These are phyloP conservation scores for Myiotriccus ornatus DNA, from an alignment of 2,797 vertebrate species.

Conservation along the genomic window DNA sequence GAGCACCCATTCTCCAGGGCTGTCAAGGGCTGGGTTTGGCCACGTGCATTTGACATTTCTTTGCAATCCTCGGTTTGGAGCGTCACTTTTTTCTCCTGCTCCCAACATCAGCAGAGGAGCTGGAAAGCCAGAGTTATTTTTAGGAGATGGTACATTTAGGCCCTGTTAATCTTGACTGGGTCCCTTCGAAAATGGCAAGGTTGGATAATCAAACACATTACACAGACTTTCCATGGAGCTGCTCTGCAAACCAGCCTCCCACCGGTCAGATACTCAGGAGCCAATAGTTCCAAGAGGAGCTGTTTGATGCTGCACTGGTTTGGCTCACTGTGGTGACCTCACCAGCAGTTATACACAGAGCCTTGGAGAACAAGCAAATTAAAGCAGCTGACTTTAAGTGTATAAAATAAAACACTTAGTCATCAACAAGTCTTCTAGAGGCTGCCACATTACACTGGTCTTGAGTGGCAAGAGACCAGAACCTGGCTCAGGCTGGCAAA, in stretches of 20 bases:
- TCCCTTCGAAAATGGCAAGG: conserved; percentile 25
- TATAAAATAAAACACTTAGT: conserved; percentile 20
- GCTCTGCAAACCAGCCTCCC: not conserved
- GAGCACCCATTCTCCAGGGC: fast-evolving
- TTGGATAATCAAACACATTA: conserved; percentile 33
- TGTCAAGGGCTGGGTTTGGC: not conserved
- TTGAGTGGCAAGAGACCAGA: not conserved
- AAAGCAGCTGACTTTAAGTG: conserved; percentile 8
- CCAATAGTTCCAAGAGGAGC: not conserved
- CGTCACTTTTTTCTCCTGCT: not conserved
- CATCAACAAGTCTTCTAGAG: not conserved
- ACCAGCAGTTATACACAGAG: conserved; percentile 6
- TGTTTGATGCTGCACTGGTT: conserved; percentile 10
- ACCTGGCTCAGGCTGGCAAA: not conserved
- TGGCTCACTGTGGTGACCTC: conserved; percentile 32
- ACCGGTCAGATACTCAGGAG: not conserved
- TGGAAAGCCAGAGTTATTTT: conserved; percentile 29
- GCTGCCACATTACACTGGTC: not conserved
- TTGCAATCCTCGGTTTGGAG: not conserved
- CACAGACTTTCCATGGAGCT: not conserved
- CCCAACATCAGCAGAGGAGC: not conserved
- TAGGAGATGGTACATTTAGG: conserved; percentile 24
- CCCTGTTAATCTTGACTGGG: conserved; percentile 31
- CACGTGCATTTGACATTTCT: not conserved
- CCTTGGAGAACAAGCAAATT: conserved; percentile 28